Evolutionary conservation across 2,113 vertebrate genomes (phyloP), one percentile per base, ranked within the genome.

Genomic region (Motacilla tschutschensis): DNA sequence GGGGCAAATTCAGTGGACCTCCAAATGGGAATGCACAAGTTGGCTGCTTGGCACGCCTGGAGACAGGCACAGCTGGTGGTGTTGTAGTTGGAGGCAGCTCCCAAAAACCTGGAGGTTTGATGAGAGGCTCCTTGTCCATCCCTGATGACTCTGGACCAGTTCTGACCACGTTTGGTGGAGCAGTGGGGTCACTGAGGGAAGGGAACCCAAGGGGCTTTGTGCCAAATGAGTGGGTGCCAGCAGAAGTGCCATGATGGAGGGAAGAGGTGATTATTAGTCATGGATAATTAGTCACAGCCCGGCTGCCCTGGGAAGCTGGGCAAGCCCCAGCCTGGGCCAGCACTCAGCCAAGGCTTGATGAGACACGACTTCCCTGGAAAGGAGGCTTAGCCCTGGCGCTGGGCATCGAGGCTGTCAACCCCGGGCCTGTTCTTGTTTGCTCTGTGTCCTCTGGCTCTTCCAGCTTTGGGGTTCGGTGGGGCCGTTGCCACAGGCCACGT

Each of bases 241-340:
- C 79, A 89, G 48, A 47, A 78, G 13, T 26, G 66, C n/a, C 3
- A 0, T 0, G 19, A 4, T 31, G 64, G 63, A 72, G 59, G 26
- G 76, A 55, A 76, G 72, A 67, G 69, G 46, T 79, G 60, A 31
- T 78, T 8, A 57, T 57, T 83, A 85, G 10, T 82, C 69, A 31
- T 10, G 35, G 1, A 1, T 44, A 63, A 9, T 83, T 76, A 81
- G 65, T 71, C 81, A 74, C 26, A 2, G 79, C 62, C 53, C 59
- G 4, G 66, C 44, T 3, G 57, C 36, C 18, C 48, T 0, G 0
- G 75, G 65, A 79, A 50, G 65, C 50, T 60, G 1, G 2, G 82
- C 87, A 8, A 65, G 90, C 40, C 66, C 55, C 6, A 10, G 87
- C 89, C 87, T 82, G 85, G 91, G 46, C 53, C 48, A 74, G 62